A percentile compares a stretch with the other conserved stretches of the same genome.
Conservation (phyloP, 1,140 invertebrate species). For the Ceratina australensis region DNA sequence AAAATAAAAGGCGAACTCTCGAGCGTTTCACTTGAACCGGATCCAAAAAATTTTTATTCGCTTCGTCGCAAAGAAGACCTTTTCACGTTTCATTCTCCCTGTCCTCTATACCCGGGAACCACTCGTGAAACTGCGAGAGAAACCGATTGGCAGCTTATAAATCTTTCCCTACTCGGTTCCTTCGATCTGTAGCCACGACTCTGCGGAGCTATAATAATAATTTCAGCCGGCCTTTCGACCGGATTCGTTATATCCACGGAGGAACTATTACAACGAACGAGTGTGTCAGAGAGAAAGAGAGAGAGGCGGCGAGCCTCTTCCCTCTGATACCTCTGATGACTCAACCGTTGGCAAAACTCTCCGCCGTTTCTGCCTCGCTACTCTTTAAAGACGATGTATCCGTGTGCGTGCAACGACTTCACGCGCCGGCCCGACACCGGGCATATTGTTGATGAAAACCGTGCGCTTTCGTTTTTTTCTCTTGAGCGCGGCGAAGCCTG, state of each 20-base stretch:
- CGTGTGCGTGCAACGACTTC: not conserved
- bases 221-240: slow-evolving; percentile 49
- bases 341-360: slow-evolving; percentile 48
- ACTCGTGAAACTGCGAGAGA: not conserved
- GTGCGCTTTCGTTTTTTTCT: not conserved
- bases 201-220: slow-evolving; percentile 30
- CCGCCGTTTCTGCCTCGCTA: not conserved
- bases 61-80: not conserved
- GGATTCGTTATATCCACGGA: slow-evolving; percentile 44
- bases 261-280: slow-evolving; percentile 41
- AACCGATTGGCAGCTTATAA: slow-evolving; percentile 35
- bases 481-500: not conserved
- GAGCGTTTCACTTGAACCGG: slow-evolving; percentile 6
- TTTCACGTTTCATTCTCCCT: too few species aligned
- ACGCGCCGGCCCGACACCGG: not conserved
- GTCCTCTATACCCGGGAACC: not conserved
- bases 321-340: slow-evolving; percentile 29
- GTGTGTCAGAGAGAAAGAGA: not conserved
- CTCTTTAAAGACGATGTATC: slow-evolving; percentile 46
- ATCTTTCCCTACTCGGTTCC: slow-evolving; percentile 10
- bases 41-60: not conserved
- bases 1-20: not conserved
- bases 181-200: slow-evolving; percentile 1
- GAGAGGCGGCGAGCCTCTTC: slow-evolving; percentile 25
- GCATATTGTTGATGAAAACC: slow-evolving; percentile 14